Evolutionary conservation across 1,140 invertebrate species (phyloP), one percentile per base, ranked within the genome.

Genomic region (Caenorhabditis tropicalis): DNA sequence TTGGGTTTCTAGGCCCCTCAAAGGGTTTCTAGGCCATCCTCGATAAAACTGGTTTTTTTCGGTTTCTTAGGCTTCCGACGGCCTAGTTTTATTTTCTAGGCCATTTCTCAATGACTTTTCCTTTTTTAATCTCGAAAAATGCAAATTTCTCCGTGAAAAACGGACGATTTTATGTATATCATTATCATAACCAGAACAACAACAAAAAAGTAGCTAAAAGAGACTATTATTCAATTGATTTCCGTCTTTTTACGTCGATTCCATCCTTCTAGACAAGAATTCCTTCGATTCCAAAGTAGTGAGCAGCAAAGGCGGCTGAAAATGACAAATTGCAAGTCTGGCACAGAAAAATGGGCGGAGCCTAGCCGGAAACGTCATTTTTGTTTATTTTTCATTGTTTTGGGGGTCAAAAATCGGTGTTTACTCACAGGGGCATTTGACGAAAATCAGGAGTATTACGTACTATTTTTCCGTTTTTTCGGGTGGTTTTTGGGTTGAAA

Each of bases 261-360:
- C 49, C 19, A 51, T 7, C 16, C 10, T 10, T 46, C 33, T n/a
- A 74, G 36, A 74, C n/a, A 36, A 74, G 65, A 24, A 74, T 43
- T 27, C 65, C 65, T 19, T 74, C 65, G 65, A 74, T 74, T 74
- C 36, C 36, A 24, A 74, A 74, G 65, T 74, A 74, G 65, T 74
- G 65, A 36, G 65, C 65, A 36, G 65, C 65, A 36, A 74, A 43
- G 33, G 65, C 65, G 65, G 65, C 65, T 74, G 65, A 46, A 74
- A 74, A n/a, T 10, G 9, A 7, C 0, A 56, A 27, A 27, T 51
- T 51, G 48, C n/a, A 1, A 51, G n/a, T 51, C 19, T 19, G n/a
- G n/a, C 15, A 19, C 48, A 51, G n/a, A 5, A 15, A 10, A 19
- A 51, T 19, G 5, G 5, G 15, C 48, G n/a, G n/a, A 51, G 19